Percentiles rank a stretch among this genome's conserved stretches.
phyloP scores from a whole-genome alignment of 2,797 vertebrate genomes.

The Gambelia wislizenii region DNA sequence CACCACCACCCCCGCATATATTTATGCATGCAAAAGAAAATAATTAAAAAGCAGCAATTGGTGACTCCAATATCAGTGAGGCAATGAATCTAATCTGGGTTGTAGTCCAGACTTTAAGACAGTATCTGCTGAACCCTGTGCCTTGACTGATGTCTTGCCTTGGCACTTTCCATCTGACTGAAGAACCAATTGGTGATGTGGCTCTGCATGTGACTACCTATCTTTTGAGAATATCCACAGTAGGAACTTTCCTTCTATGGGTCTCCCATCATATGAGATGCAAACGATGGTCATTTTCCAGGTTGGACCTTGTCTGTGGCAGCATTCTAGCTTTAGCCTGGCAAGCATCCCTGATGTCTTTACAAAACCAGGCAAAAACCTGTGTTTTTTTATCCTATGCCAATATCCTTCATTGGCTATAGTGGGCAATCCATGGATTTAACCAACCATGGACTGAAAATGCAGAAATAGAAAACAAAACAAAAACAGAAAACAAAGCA shows the following conservation, averaged over 20 bases:
- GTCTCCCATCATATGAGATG: not conserved
- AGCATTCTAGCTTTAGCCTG: not conserved
- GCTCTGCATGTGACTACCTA: not conserved
- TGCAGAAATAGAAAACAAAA: no score
- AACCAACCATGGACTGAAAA: no score
- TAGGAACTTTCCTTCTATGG: not conserved
- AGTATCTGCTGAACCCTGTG: no score
- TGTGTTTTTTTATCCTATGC: not conserved
- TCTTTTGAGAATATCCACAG: not conserved
- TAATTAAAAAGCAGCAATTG: not conserved
- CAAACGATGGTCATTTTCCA: not conserved
- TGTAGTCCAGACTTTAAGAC: no score
- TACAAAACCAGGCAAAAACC: not conserved
- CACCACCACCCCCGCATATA: no score
- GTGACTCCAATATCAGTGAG: not conserved
- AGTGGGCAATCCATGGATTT: no score
- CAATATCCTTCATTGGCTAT: no score
- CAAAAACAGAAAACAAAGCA: no score
- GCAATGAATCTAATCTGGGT: no score
- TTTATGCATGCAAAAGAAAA: not conserved
- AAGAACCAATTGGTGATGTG: not conserved
- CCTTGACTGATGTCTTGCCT: not conserved
- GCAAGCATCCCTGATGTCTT: not conserved
- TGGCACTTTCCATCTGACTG: not conserved
- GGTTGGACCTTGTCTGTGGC: no score